These are phyloP conservation scores for Mactra quadrangularis DNA, from an alignment of 1,140 invertebrate species.

Conservation along the genomic window DNA sequence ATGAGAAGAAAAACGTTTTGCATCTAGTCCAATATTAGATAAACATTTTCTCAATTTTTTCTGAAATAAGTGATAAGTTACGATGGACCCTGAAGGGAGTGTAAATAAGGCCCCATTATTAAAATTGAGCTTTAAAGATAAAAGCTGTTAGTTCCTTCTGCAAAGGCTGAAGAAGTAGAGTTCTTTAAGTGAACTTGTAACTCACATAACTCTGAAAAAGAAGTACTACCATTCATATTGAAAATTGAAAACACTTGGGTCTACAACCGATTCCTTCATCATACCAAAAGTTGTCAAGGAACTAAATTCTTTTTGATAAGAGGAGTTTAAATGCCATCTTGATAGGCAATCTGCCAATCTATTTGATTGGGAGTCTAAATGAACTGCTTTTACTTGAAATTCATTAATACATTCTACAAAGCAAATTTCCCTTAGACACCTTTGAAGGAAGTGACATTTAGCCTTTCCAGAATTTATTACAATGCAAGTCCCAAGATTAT, in stretches of 20 bases:
- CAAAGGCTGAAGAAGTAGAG: too few relatives aligned
- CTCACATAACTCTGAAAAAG: too few relatives aligned
- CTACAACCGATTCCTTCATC: not conserved
- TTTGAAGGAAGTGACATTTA: conserved; percentile 16
- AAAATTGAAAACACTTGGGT: too few relatives aligned
- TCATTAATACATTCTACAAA: conserved; percentile 14
- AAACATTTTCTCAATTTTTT: not conserved
- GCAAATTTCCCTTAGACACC: conserved; percentile 8
- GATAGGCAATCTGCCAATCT: too few relatives aligned
- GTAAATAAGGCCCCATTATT: not conserved
- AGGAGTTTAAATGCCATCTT: too few relatives aligned
- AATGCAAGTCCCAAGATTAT: conserved; percentile 8
- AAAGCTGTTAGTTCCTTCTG: not conserved
- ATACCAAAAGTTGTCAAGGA: not conserved
- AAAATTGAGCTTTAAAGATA: not conserved
- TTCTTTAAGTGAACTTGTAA: too few relatives aligned
- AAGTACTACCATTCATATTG: too few relatives aligned
- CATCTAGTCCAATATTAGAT: not conserved
- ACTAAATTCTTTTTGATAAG: not conserved
- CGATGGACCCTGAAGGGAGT: too few relatives aligned
- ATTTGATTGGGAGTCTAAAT: not conserved
- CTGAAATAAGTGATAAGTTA: not conserved
- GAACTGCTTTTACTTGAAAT: not conserved
- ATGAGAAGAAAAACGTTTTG: too few relatives aligned
- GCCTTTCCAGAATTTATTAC: conserved; percentile 29